Evolutionary conservation across 2,888 invertebrate genomes (phyloP), one percentile per base, ranked within the genome.

Genomic region (Spisula solida): DNA sequence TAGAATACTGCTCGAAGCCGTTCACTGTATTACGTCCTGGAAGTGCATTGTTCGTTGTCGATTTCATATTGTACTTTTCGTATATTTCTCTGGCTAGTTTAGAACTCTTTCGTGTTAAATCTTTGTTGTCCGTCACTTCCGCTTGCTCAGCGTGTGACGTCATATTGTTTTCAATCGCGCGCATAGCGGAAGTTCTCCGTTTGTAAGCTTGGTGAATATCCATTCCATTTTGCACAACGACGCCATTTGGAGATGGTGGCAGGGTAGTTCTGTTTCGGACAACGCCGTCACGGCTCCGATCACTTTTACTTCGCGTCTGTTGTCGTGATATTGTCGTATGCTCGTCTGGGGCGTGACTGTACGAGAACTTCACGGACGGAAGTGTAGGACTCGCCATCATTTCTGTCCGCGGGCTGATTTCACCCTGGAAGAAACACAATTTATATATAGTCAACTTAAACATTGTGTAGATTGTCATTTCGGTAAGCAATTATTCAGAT

Each of bases 61-160:
- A 90, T 85, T 92, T 90, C 89, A 92, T 89, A 82, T 92, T 92
- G 81, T 92, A 92, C 75, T 90, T 92, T 80, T 92, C 92, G 60
- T 90, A 92, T 20, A 92, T 89, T 82, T 92, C 92, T n/a, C 89
- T 85, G n/a, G 92, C 92, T n/a, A 88, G 51, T 85, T 85, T 85
- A 16, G 92, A 88, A 66, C 92, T 92, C 20, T 82, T 87, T 25
- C 89, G 75, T 20, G 87, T 89, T 4, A 48, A 81, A 25, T 87
- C 89, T 75, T 82, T 88, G 31, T 20, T 70, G 18, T 85, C 85
- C 2, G 4, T 25, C 0, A 75, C 34, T n/a, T 85, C 84, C 25
- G 41, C 47, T 18, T 83, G 31, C 56, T 88, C 88, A 0, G 51
- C 34, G 29, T 87, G 85, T 6, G 41, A 25, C 18, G 47, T 66